These are phyloP conservation scores for Graphium colonna DNA, from an alignment of 2,888 invertebrate genomes.

Conservation along the genomic window DNA sequence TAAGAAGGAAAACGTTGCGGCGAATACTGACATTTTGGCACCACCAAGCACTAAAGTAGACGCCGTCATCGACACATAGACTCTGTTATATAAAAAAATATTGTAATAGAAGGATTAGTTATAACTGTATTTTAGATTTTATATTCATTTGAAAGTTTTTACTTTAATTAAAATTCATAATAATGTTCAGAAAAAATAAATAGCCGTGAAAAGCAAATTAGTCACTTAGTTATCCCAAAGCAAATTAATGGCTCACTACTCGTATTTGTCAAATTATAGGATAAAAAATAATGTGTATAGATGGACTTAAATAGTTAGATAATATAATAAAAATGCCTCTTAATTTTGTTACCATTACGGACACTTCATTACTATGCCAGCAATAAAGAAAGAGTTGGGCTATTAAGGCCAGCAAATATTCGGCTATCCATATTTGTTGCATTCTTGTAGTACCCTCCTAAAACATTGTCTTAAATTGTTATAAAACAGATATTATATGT, in stretches of 20 bases:
- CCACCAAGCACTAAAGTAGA: conserved; percentile 61
- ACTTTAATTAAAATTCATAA: too few species aligned
- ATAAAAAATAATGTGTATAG: too few species aligned
- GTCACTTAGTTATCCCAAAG: too few species aligned
- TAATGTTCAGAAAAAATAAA: too few species aligned
- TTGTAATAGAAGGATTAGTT: background rate
- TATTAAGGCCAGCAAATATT: conserved; percentile 64
- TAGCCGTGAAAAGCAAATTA: too few species aligned
- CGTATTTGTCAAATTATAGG: too few species aligned
- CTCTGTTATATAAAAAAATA: conserved; percentile 40
- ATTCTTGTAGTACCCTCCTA: conserved; percentile 53
- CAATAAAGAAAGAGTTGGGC: conserved; percentile 70
- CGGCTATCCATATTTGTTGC: conserved; percentile 63
- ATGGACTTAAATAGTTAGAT: too few species aligned
- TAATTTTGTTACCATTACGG: conserved; percentile 45
- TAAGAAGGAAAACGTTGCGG: conserved; percentile 47
- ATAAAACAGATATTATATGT: background rate
- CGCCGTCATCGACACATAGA: conserved; percentile 44
- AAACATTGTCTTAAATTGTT: conserved; percentile 26
- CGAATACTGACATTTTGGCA: conserved; percentile 42
- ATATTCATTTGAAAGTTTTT: too few species aligned
- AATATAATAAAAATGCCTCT: too few species aligned
- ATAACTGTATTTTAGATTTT: background rate
- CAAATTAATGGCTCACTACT: too few species aligned
- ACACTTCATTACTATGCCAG: conserved; percentile 70